These are phyloP conservation scores for Picathartes gymnocephalus DNA, from an alignment of 2,113 vertebrate genomes.

Conservation along the genomic window DNA sequence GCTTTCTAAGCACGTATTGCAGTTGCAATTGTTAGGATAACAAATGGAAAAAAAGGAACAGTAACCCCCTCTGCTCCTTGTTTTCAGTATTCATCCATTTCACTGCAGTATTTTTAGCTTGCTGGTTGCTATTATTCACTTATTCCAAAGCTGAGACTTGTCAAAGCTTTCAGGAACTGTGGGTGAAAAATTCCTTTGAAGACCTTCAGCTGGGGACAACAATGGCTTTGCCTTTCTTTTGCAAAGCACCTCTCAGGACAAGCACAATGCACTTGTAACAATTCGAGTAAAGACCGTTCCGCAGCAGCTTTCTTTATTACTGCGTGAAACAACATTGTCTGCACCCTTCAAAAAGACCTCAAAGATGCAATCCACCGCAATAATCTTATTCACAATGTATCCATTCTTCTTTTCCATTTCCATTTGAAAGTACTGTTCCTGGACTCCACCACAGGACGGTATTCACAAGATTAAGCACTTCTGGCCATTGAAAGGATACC, in stretches of 20 bases:
- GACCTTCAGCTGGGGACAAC: neutral
- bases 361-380: neutral
- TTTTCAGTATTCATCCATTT: neutral
- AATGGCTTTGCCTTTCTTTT: neutral
- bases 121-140: neutral
- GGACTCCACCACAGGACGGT: neutral
- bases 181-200: conserved; percentile 15
- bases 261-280: neutral
- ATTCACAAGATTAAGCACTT: neutral
- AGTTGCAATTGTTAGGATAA: neutral
- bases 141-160: neutral
- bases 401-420: conserved; percentile 29
- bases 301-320: conserved; percentile 5
- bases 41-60: neutral
- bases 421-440: conserved; percentile 32
- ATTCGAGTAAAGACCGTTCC: neutral
- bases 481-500: neutral
- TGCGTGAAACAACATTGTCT: neutral
- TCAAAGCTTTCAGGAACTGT: neutral
- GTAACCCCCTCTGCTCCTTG: neutral
- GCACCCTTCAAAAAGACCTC: neutral
- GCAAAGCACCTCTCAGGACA: conserved; percentile 19
- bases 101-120: neutral
- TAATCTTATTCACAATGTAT: neutral
- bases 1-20: neutral